Evolutionary conservation across 2,888 invertebrate genomes (phyloP).

Genomic region (Tribolium freemani): DNA sequence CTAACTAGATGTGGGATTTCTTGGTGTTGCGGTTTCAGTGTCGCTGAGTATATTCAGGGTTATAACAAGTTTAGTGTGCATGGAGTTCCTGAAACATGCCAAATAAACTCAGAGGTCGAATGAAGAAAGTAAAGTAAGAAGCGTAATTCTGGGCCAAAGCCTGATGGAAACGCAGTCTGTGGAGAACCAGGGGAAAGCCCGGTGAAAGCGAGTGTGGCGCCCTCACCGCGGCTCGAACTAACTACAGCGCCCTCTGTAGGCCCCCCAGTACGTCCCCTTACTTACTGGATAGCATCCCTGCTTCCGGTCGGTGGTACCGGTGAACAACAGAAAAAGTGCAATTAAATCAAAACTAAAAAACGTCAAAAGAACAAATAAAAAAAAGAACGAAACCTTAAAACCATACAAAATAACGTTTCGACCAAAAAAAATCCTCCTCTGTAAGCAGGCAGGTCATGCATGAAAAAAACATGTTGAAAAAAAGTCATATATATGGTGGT

Average conservation of each 20-base stretch:
- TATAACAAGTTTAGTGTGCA: too few relatives aligned
- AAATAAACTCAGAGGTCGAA: background rate
- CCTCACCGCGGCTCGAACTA: constrained; percentile 38
- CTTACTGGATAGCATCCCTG: constrained; percentile 85
- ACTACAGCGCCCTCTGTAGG: constrained; percentile 38
- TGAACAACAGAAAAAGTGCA: constrained; percentile 77
- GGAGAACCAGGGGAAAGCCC: constrained; percentile 35
- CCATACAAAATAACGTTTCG: constrained; percentile 66
- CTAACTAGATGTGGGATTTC: too few relatives aligned
- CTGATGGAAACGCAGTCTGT: constrained; percentile 43
- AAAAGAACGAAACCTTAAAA: constrained; percentile 47
- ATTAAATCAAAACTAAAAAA: constrained; percentile 69
- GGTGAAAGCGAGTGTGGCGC: constrained; percentile 27
- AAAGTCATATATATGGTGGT: constrained; percentile 68
- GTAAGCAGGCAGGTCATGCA: constrained; percentile 81
- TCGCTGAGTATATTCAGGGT: too few relatives aligned
- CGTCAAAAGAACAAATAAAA: constrained; percentile 38
- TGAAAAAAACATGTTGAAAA: constrained; percentile 64
- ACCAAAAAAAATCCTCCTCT: constrained; percentile 70
- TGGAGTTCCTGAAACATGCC: constrained; percentile 37
- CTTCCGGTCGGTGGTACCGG: constrained; percentile 73
- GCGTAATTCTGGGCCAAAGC: constrained; percentile 33
- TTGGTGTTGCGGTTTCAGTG: too few relatives aligned
- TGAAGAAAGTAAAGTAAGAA: background rate
- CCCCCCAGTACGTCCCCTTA: constrained; percentile 66